Evolutionary conservation across 2,797 vertebrate species (phyloP).

Genomic region (Melanogrammus aeglefinus): DNA sequence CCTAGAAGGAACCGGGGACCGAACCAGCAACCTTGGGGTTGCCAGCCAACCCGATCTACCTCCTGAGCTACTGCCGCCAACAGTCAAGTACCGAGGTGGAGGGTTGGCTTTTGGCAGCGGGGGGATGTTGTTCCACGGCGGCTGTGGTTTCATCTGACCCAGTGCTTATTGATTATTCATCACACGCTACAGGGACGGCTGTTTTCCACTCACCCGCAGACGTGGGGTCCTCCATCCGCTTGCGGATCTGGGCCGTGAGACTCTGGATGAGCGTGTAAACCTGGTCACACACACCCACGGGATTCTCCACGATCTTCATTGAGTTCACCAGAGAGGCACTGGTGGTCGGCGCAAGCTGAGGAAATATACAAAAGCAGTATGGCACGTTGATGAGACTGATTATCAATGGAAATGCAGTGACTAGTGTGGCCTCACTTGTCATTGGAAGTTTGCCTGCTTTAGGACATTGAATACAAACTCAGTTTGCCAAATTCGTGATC

Average conservation of each 20-base stretch:
- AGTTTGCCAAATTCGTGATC: too few relatives aligned
- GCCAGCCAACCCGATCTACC: too few relatives aligned
- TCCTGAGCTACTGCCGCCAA: too few relatives aligned
- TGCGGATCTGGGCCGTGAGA: slow-evolving; percentile 90
- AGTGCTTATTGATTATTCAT: neutral
- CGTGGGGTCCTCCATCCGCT: slow-evolving; percentile 90
- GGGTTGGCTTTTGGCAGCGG: neutral
- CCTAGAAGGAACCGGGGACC: too few relatives aligned
- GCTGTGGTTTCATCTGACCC: neutral
- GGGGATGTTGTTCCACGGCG: neutral
- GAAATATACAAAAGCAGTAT: neutral
- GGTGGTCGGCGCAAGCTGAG: slow-evolving; percentile 87
- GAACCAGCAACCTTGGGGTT: too few relatives aligned
- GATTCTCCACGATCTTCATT: slow-evolving; percentile 90
- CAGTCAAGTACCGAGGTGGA: too few relatives aligned
- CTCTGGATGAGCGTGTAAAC: slow-evolving; percentile 92
- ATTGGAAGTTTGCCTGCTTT: neutral
- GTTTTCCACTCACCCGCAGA: slow-evolving; percentile 78
- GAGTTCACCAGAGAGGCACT: slow-evolving; percentile 87
- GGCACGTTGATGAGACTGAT: neutral
- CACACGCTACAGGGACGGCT: neutral
- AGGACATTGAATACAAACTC: too few relatives aligned
- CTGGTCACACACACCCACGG: slow-evolving; percentile 86
- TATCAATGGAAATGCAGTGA: neutral
- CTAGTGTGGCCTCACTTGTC: neutral